Evolutionary conservation across 2,888 invertebrate genomes (phyloP).

Genomic region (Aleiodes leptofemur): DNA sequence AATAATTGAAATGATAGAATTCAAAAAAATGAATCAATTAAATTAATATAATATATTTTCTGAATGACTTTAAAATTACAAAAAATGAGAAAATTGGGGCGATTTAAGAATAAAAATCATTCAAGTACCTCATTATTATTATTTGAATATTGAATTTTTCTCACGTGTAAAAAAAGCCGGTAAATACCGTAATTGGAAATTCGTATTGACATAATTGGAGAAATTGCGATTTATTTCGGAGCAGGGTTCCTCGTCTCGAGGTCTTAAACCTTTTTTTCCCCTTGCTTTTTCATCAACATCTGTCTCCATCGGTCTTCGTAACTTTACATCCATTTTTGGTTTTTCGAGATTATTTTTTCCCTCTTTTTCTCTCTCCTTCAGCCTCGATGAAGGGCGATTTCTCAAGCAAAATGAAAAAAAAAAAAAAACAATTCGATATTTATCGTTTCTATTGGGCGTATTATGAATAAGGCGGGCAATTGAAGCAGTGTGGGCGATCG

Average conservation of each 20-base stretch:
- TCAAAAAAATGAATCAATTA: too few relatives aligned
- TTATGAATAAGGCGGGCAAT: background rate
- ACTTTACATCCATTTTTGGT: conserved; percentile 13
- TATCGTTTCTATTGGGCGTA: conserved; percentile 10
- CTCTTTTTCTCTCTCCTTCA: background rate
- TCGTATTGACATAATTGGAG: conserved; percentile 22
- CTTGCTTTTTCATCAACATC: background rate
- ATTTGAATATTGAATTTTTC: background rate
- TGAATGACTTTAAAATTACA: too few relatives aligned
- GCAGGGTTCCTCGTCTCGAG: conserved; percentile 9
- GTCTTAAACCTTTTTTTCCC: conserved; percentile 11
- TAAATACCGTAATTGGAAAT: conserved; percentile 20
- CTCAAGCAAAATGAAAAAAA: background rate
- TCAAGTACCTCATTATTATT: conserved; percentile 27
- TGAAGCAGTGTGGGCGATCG: conserved; percentile 1
- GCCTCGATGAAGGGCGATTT: background rate
- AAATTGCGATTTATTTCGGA: conserved; percentile 32
- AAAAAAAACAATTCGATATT: background rate
- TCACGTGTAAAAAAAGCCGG: conserved; percentile 7
- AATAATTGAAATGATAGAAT: too few relatives aligned
- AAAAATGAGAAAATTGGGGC: too few relatives aligned
- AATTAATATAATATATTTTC: too few relatives aligned
- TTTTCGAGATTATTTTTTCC: background rate
- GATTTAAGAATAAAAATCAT: too few relatives aligned
- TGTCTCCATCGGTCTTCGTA: conserved; percentile 16